Evolutionary conservation across 1,140 invertebrate species (phyloP).

Genomic region (Sinella curviseta): DNA sequence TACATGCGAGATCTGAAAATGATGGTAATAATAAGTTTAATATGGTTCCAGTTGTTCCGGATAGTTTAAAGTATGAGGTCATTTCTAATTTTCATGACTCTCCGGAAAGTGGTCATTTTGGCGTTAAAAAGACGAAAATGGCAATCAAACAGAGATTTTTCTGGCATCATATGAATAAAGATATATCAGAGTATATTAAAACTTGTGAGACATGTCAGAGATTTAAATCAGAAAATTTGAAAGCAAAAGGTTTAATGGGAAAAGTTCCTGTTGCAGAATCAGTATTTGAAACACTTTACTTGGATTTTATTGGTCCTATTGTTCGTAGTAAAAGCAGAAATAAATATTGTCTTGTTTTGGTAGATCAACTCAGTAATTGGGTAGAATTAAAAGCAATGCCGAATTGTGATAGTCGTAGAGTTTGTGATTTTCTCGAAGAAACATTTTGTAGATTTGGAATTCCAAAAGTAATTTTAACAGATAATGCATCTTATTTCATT

Average conservation of each 20-base stretch:
- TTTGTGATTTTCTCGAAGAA: conserved; percentile 50
- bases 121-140: conserved; percentile 20
- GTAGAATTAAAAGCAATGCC: conserved; percentile 47
- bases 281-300: background rate
- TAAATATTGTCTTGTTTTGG: conserved; percentile 42
- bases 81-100: conserved; percentile 33
- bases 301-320: conserved; percentile 1
- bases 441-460: conserved; percentile 49
- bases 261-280: background rate
- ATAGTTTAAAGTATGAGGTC: background rate
- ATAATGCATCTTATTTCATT: conserved; percentile 46
- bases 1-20: no score
- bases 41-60: conserved; percentile 4
- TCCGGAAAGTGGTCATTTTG: conserved; percentile 28
- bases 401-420: conserved; percentile 49
- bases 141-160: conserved; percentile 29
- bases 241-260: background rate
- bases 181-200: conserved; percentile 30
- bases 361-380: conserved; percentile 52
- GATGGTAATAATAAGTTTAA: no score
- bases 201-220: conserved; percentile 28
- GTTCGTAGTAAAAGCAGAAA: background rate
- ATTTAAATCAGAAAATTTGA: background rate
- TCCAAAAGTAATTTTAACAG: conserved; percentile 50
- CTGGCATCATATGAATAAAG: conserved; percentile 35